phyloP scores from a whole-genome alignment of 2,113 vertebrate species.

The Pangasianodon gigas region DNA sequence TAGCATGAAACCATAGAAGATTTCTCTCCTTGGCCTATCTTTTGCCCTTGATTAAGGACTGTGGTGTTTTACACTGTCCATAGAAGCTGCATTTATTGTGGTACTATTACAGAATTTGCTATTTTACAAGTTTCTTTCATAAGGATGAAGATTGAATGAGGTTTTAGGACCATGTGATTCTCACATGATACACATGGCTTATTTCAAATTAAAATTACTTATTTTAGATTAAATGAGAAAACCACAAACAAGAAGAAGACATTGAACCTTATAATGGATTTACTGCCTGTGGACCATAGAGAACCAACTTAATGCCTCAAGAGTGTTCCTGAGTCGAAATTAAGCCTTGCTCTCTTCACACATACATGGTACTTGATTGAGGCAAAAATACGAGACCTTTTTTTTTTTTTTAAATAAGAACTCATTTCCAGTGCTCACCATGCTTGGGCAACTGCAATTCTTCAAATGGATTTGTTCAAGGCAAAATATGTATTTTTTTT shows the following conservation, averaged over 20 bases:
- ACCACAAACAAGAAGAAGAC: neutral
- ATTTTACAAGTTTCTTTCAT: neutral
- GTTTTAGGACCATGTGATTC: neutral
- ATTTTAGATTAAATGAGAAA: neutral
- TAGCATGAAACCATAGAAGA: neutral
- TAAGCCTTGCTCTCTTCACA: neutral
- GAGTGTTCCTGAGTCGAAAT: neutral
- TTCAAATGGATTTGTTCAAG: slow-evolving; percentile 3
- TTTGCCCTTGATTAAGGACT: neutral
- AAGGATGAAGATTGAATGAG: neutral
- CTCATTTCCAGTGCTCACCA: neutral
- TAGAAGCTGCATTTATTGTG: neutral
- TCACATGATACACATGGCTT: neutral
- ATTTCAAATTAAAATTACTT: neutral
- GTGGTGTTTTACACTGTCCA: neutral
- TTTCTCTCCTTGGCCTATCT: neutral
- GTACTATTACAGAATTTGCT: neutral
- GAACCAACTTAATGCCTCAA: slow-evolving; percentile 1
- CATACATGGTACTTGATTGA: neutral
- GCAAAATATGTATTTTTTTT: neutral
- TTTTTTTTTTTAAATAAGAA: neutral
- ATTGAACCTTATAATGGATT: neutral
- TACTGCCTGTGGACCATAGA: neutral
- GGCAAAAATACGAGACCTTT: neutral
- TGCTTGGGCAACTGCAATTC: neutral